Evolutionary conservation across 2,113 vertebrate genomes (phyloP).

Genomic region (Paedocypris sp.): DNA sequence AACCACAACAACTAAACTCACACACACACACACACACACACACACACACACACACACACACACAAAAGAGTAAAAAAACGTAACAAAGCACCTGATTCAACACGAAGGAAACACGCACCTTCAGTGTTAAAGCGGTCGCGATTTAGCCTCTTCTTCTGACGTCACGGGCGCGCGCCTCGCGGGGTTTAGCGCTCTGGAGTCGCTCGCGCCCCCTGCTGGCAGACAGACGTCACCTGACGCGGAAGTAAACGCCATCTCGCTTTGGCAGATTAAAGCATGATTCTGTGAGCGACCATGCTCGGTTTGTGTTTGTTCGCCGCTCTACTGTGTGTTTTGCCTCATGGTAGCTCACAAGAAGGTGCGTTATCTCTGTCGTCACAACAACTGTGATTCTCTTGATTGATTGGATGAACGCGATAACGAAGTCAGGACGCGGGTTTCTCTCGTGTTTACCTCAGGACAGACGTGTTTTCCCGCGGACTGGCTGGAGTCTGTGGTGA

Average conservation of each 20-base stretch:
- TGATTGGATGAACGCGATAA: too few relatives aligned
- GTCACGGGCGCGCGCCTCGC: too few relatives aligned
- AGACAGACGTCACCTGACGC: neutral
- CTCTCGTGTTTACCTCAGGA: constrained; percentile 21
- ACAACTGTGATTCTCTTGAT: too few relatives aligned
- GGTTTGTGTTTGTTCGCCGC: neutral
- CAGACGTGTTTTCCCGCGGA: constrained; percentile 32
- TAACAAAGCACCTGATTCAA: neutral
- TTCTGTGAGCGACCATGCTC: neutral
- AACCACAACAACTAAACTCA: too few relatives aligned
- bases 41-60: neutral
- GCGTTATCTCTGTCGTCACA: too few relatives aligned
- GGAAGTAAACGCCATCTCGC: neutral
- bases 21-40: too few relatives aligned
- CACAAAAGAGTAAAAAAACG: neutral
- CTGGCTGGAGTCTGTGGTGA: constrained; percentile 37
- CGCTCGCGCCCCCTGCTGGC: neutral
- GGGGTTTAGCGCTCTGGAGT: neutral
- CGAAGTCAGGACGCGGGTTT: neutral
- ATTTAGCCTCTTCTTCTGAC: neutral
- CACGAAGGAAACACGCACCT: too few relatives aligned
- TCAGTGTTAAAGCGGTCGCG: too few relatives aligned
- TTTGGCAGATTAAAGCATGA: neutral
- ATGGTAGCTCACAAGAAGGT: constrained; percentile 26
- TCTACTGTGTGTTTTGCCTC: neutral